These are phyloP conservation scores for Eubucco bourcierii DNA, from an alignment of 2,113 vertebrate species.

Conservation along the genomic window DNA sequence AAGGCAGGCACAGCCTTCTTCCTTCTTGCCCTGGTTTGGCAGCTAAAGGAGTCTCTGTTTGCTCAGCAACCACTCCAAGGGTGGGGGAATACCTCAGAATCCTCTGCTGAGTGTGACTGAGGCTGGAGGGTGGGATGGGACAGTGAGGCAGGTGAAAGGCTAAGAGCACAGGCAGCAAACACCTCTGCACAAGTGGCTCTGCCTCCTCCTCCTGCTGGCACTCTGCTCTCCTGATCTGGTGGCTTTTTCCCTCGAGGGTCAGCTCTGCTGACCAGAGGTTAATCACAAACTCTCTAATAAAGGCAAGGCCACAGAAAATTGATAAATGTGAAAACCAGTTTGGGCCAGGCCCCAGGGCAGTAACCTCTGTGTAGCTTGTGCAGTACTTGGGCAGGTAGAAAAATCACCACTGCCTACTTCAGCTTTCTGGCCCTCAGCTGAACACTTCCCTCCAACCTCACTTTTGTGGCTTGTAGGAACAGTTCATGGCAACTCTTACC, in stretches of 20 bases:
- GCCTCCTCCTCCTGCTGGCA: conserved; percentile 1
- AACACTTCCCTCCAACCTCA: not conserved
- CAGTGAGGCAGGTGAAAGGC: not conserved
- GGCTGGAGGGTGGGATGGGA: not conserved
- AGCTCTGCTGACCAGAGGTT: not conserved
- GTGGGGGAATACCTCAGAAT: not conserved
- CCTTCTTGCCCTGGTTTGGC: not conserved
- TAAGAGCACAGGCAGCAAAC: not conserved
- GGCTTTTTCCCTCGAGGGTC: not conserved
- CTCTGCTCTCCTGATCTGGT: not conserved
- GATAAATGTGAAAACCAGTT: not conserved
- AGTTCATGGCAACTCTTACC: not conserved
- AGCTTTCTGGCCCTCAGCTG: not conserved
- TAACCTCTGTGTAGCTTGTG: not conserved
- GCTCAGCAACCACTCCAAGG: not conserved
- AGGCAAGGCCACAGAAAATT: conserved; percentile 42
- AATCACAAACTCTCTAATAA: conserved; percentile 40
- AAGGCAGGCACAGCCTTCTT: not conserved
- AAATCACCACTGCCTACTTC: not conserved
- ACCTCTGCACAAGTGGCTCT: not conserved
- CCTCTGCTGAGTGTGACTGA: not conserved
- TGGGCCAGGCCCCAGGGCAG: not conserved
- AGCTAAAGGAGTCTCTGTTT: not conserved
- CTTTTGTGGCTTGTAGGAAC: not conserved
- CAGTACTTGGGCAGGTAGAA: not conserved